Evolutionary conservation across 2,888 invertebrate genomes (phyloP), one percentile per base, ranked within the genome.

Genomic region (Podotricha telesiphe): DNA sequence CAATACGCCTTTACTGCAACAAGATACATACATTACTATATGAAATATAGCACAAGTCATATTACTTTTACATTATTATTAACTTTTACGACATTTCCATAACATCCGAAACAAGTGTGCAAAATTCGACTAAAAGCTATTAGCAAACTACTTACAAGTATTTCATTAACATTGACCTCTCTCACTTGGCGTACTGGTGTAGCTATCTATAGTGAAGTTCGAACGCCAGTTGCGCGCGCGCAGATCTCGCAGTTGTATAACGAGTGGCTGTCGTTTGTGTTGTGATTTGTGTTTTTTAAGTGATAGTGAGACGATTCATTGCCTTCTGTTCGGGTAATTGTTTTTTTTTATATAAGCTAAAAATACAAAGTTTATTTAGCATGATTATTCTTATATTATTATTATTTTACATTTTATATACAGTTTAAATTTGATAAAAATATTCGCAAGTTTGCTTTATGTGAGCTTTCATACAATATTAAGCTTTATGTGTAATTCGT

Each of bases 171-270:
- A 68, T 70, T 72, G 72, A 66, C 65, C 70, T 68, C 51, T 68
- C 51, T 72, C 69, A 69, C 68, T 67, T 48, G 58, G 59, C 45
- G 55, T 56, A 61, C 50, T 50, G 65, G 22, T 50, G 28, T 28
- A 28, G 28, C 28, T 28, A 28, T 28, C 61, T 40, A 28, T 73
- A 74, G 70, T 72, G 74, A 73, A 55, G 75, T 74, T 70, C 69
- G 67, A 71, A 67, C 69, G 77, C 78, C 75, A 77, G 69, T 75
- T 73, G 78, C 71, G 78, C 77, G 77, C 77, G 75, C 77, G 78
- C 69, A 65, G 68, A 67, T 48, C 65, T 64, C 58, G 50, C 66
- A 70, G 69, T 65, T 73, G 66, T 68, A 74, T 75, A 72, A 75
- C 72, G 55, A 68, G 66, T 15, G 62, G 20, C 50, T 65, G 68